Percentiles rank a stretch among this genome's conserved stretches.
These are phyloP conservation scores for Isotomurus palustris DNA, from an alignment of 2,888 invertebrate species.

Conservation along the genomic window DNA sequence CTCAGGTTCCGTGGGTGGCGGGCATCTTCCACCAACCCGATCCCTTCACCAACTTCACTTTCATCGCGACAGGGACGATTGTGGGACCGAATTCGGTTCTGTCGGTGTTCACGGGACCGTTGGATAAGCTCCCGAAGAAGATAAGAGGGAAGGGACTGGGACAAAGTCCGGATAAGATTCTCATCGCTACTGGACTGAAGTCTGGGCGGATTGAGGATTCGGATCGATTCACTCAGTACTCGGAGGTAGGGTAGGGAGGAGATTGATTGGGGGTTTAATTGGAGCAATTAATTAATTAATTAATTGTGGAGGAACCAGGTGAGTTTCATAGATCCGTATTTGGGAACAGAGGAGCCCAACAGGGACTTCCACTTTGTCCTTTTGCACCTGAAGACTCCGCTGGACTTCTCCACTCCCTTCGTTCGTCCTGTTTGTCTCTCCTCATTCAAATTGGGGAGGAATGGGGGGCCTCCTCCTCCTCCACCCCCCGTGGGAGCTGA, in stretches of 20 bases:
- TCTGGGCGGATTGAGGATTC: slow-evolving; percentile 24
- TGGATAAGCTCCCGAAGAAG: slow-evolving; percentile 28
- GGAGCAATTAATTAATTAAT: background rate
- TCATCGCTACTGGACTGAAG: slow-evolving; percentile 29
- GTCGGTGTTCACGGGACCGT: slow-evolving; percentile 32
- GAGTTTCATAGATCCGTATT: slow-evolving; percentile 31
- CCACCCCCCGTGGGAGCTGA: no score
- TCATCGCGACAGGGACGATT: slow-evolving; percentile 32
- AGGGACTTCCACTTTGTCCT: slow-evolving; percentile 36
- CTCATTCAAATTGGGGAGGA: background rate
- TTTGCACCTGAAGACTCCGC: slow-evolving; percentile 30
- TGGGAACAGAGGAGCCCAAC: slow-evolving; percentile 23
- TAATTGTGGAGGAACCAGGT: slow-evolving; percentile 17
- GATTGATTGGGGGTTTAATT: background rate
- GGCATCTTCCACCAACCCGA: slow-evolving; percentile 30
- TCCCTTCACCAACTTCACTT: slow-evolving; percentile 15
- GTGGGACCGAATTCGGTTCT: slow-evolving; percentile 29
- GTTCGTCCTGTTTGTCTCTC: slow-evolving; percentile 27
- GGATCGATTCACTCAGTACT: slow-evolving; percentile 29
- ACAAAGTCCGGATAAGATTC: slow-evolving; percentile 16
- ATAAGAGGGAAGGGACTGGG: slow-evolving; percentile 19
- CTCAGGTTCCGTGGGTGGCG: slow-evolving; percentile 33
- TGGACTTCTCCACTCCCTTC: slow-evolving; percentile 31
- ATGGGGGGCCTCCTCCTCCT: no score
- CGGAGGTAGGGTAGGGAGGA: slow-evolving; percentile 17